Base-by-base conservation (phyloP, 1,140 invertebrate species). In the Drosophila gunungcola region DNA sequence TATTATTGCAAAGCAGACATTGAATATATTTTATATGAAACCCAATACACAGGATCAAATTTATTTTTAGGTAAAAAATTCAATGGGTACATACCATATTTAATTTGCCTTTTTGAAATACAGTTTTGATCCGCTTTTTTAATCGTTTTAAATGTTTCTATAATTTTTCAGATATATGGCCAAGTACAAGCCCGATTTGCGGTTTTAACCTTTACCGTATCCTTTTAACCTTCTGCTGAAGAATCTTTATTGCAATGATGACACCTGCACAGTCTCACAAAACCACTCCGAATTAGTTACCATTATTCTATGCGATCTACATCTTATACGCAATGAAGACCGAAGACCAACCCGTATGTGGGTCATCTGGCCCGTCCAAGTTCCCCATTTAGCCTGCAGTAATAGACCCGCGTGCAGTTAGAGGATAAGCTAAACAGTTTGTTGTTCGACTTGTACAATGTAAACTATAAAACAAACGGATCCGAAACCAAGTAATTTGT, bases 111-210 rank as follows among this genome's bases (percentile, higher is more conserved):
- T 21, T 21, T 21, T 21, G 1, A 21, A 0, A 21, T 21, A 21
- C 1, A 21, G 16, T 21, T 21, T 21, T 21, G 0, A 21, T 21
- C 16, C 16, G 1, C 16, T 21, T 21, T 21, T 1, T 21, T 21
- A 21, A 21, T 21, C 0, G 1, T 21, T 21, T 21, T 16, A 32
- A 9, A 27, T 43, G 49, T 11, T 7, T 53, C 2, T 5, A 4
- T 34, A 88, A 91, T 88, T 91, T 96, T 96, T 65, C 94, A 98
- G 97, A 90, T 96, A 98, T 89, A 97, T 98, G 94, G 95, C 97
- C 84, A 98, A 98, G 92, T 95, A 96, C 93, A 98, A 98, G 93
- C 96, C 97, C n/a, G 97, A 98, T 91, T 93, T 98, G 67, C 94
- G 97, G 81, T 98, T 97, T 92, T 98, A 94, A 95, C 13, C 27